phyloP scores from a whole-genome alignment of 2,113 vertebrate genomes.

The Lanius ludovicianus region DNA sequence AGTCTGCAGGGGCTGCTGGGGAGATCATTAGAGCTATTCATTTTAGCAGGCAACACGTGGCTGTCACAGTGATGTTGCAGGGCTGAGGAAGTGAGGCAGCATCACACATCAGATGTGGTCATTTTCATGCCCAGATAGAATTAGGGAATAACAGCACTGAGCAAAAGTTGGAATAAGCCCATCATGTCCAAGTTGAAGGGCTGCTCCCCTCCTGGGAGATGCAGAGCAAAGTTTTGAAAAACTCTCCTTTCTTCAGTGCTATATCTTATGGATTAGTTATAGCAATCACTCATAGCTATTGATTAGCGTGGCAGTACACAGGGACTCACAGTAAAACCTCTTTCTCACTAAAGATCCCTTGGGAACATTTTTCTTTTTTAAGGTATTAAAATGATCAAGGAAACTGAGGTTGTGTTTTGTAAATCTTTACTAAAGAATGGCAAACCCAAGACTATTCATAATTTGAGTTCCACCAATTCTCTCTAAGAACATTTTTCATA shows the following conservation, averaged over 20 bases:
- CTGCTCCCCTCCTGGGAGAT: background rate
- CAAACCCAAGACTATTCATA: background rate
- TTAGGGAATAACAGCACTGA: background rate
- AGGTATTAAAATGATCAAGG: background rate
- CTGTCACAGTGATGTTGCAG: background rate
- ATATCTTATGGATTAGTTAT: background rate
- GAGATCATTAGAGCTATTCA: background rate
- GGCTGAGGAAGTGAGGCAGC: background rate
- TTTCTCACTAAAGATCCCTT: background rate
- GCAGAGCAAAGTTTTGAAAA: background rate
- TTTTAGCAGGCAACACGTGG: background rate
- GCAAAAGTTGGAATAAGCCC: background rate
- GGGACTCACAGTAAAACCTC: background rate
- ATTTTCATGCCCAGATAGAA: background rate
- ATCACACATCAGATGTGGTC: fast-evolving
- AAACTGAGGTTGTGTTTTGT: background rate
- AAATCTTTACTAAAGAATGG: background rate
- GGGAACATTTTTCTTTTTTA: background rate
- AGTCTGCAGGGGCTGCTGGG: background rate
- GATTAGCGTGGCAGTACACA: background rate
- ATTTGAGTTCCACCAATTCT: background rate
- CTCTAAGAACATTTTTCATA: background rate
- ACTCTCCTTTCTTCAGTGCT: background rate
- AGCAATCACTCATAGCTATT: background rate
- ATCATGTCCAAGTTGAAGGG: background rate